Evolutionary conservation across 1,140 invertebrate species (phyloP), one percentile per base, ranked within the genome.

Genomic region (Asobara japonica): DNA sequence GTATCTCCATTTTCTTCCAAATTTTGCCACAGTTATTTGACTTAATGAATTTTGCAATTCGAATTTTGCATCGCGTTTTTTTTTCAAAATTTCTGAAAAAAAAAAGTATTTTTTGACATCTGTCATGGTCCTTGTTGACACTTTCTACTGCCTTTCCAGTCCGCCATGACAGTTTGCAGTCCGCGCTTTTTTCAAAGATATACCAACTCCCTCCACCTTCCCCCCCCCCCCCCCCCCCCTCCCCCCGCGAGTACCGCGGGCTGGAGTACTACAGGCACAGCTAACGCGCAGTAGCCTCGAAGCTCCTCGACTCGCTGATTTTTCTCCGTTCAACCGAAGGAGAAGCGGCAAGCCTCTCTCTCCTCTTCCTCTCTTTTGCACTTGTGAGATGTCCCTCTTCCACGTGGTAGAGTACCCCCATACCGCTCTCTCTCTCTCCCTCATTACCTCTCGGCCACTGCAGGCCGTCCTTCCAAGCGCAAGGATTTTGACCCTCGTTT

Each of bases 401-500:
- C 36, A 71, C 65, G 60, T 67, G 60, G 29, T 69, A 7, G 66
- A 64, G 56, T 56, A 18, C 65, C 45, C 69, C 56, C 68, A 60
- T 30, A 64, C 67, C 56, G 65, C 31, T 67, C 51, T 48, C 69
- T 67, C 71, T 45, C 30, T 48, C 61, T 45, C 74, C 65, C 70
- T 69, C 62, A 66, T 66, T 27, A 33, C 45, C 8, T 65, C 65
- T 22, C 27, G 67, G 74, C 75, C 51, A 45, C 41, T 78, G 70
- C 29, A 45, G 36, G 25, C 69, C 22, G 36, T 60, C 36, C 25
- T 61, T 72, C 82, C 80, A 81, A 82, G 84, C 80, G 74, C 80
- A 85, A 87, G 86, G 86, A 85, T 87, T 86, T 87, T 87, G 86
- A 87, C 86, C 86, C 84, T 83, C 80, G 83, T 86, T 87, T 86